phyloP scores from a whole-genome alignment of 2,888 invertebrate genomes.

The Phaedon cochleariae region DNA sequence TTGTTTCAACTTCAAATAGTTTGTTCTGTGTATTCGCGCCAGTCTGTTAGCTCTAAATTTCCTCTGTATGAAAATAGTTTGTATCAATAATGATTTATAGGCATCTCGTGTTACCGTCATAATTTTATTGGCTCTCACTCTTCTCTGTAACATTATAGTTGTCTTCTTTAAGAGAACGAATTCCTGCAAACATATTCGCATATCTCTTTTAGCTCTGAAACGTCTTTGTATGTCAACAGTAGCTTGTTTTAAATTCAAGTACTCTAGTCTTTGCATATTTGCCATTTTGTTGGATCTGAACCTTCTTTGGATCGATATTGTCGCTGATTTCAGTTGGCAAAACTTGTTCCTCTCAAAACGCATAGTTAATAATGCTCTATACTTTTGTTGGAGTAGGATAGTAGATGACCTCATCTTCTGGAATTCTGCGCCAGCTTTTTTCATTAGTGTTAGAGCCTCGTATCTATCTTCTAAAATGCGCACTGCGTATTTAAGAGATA shows the following conservation, averaged over 20 bases:
- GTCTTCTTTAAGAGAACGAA: constrained; percentile 51
- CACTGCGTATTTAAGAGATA: constrained; percentile 29
- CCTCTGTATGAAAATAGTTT: constrained; percentile 29
- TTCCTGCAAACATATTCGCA: constrained; percentile 46
- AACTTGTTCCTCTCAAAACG: constrained; percentile 55
- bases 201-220: constrained; percentile 58
- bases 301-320: constrained; percentile 64
- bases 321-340: constrained; percentile 55
- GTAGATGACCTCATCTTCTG: constrained; percentile 51
- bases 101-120: constrained; percentile 39
- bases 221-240: constrained; percentile 61
- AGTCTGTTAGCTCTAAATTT: constrained; percentile 62
- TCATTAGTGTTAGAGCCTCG: constrained; percentile 47
- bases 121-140: constrained; percentile 46
- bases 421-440: constrained; percentile 55
- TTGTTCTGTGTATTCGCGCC: constrained; percentile 49
- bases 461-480: constrained; percentile 27
- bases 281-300: constrained; percentile 63
- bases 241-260: constrained; percentile 41
- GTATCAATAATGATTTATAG: constrained; percentile 33
- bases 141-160: constrained; percentile 33
- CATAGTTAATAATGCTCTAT: constrained; percentile 57
- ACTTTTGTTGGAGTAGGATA: constrained; percentile 53
- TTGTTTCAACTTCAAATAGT: constrained; percentile 31
- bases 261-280: constrained; percentile 39